Evolutionary conservation across 2,113 vertebrate genomes (phyloP).

Genomic region (Microcebus jonahi): DNA sequence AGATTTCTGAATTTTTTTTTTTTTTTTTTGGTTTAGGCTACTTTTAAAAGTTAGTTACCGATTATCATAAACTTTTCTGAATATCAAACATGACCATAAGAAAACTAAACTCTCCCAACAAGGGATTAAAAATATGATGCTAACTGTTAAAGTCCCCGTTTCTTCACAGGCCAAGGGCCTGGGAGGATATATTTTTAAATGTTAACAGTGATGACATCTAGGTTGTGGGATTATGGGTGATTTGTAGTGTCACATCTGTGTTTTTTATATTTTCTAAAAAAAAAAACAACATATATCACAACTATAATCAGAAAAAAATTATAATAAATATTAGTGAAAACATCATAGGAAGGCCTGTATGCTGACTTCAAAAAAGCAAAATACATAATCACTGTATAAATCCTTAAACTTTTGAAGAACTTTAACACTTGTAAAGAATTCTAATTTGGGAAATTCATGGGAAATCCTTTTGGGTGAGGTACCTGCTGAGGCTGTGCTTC

Average conservation of each 20-base stretch:
- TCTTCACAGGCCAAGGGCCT: neutral
- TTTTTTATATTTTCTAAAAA: neutral
- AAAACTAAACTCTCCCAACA: neutral
- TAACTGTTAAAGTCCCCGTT: neutral
- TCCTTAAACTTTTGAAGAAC: neutral
- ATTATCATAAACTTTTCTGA: neutral
- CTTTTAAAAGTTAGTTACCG: neutral
- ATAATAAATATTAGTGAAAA: neutral
- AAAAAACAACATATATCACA: neutral
- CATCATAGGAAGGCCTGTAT: neutral
- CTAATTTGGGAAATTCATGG: neutral
- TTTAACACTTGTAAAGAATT: neutral
- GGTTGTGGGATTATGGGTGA: neutral
- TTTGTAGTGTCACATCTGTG: neutral
- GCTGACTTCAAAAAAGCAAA: neutral
- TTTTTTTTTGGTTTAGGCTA: neutral
- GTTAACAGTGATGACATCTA: neutral
- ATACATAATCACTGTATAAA: neutral
- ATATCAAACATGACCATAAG: neutral
- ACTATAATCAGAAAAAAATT: neutral
- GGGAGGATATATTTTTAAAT: neutral
- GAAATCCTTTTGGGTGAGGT: neutral
- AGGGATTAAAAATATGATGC: neutral
- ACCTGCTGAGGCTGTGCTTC: neutral
- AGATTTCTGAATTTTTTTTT: neutral